Conservation (phyloP, 2,113 vertebrate genomes). For the Cyprinodon tularosa region DNA sequence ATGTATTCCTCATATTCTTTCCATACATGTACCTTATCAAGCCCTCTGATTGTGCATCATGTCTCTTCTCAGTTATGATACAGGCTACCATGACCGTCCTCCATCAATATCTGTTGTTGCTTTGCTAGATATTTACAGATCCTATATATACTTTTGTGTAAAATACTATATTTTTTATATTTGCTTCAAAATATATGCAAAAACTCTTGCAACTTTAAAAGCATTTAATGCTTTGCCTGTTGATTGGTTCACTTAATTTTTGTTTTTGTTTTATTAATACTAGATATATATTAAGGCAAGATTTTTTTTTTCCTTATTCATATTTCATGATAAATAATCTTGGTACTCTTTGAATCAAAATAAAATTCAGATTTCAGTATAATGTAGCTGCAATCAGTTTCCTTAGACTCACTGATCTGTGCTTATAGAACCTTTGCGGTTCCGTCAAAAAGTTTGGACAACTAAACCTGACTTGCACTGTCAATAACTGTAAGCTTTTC, state of each 20-base stretch:
- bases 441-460: background rate
- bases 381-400: background rate
- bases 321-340: background rate
- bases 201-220: background rate
- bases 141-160: background rate
- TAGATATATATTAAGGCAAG: background rate
- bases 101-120: background rate
- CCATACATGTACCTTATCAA: background rate
- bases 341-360: background rate
- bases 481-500: background rate
- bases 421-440: background rate
- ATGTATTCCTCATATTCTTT: background rate
- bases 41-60: background rate
- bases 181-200: background rate
- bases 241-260: background rate
- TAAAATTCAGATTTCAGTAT: background rate
- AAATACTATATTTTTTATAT: background rate
- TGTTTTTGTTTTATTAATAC: background rate
- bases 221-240: background rate
- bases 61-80: background rate
- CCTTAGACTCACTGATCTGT: background rate
- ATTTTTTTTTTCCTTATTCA: background rate
- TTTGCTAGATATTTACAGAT: background rate
- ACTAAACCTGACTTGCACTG: background rate
- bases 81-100: background rate